A percentile compares a stretch with the other conserved stretches of the same genome.
phyloP scores from a whole-genome alignment of 2,113 vertebrate genomes.

The Cyprinodon brontotheroides region DNA sequence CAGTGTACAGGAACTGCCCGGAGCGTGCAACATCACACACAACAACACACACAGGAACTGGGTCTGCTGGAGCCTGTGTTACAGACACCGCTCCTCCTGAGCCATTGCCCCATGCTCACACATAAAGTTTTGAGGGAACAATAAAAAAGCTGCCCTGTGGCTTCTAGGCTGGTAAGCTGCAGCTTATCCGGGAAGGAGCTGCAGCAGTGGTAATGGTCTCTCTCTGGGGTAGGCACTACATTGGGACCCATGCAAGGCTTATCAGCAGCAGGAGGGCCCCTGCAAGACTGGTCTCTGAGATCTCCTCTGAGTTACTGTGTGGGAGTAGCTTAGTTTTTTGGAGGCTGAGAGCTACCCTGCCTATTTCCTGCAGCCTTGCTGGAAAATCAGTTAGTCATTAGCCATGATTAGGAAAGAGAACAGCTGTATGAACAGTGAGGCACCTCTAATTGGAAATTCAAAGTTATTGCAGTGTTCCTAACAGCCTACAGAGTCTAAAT shows the following conservation, averaged over 20 bases:
- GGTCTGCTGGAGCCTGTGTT: slow-evolving; percentile 5
- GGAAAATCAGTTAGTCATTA: slow-evolving; percentile 42
- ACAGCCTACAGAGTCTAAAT: slow-evolving; percentile 7
- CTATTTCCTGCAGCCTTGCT: slow-evolving; percentile 32
- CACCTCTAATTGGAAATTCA: slow-evolving; percentile 49
- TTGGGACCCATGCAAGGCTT: slow-evolving; percentile 56
- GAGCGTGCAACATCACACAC: slow-evolving; percentile 51
- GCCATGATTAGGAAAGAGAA: slow-evolving; percentile 30
- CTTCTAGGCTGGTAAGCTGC: slow-evolving; percentile 58
- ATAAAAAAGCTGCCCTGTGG: slow-evolving; percentile 69
- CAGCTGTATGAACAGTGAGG: slow-evolving; percentile 38
- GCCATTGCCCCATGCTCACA: slow-evolving; percentile 47
- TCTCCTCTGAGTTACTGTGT: slow-evolving; percentile 41
- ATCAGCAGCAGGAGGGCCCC: slow-evolving; percentile 66
- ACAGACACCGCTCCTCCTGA: slow-evolving; percentile 40
- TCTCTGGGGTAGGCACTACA: slow-evolving; percentile 50
- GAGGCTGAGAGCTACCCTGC: slow-evolving; percentile 14
- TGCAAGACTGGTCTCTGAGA: slow-evolving; percentile 43
- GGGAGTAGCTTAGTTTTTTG: slow-evolving; percentile 51
- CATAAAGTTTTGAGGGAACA: slow-evolving; percentile 70
- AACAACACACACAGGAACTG: slow-evolving; percentile 31
- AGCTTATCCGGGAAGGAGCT: slow-evolving; percentile 72
- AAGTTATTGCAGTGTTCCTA: slow-evolving; percentile 31
- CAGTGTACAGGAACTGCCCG: slow-evolving; percentile 73
- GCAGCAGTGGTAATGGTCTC: slow-evolving; percentile 67